Evolutionary conservation across 2,888 invertebrate genomes (phyloP).

Genomic region (Rhimphoctona megacephalus): DNA sequence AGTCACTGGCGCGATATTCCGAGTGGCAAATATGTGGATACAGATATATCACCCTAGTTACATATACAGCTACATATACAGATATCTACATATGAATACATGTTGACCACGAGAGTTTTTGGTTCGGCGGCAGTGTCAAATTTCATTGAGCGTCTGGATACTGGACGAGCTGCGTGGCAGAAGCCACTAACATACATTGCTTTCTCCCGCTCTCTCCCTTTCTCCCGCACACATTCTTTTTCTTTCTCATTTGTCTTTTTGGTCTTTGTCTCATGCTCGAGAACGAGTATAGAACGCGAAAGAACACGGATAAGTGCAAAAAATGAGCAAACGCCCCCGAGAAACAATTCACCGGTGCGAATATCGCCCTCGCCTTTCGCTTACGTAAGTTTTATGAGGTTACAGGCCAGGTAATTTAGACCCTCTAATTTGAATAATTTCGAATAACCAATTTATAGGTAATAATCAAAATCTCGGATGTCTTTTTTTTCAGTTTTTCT

Average conservation of each 20-base stretch:
- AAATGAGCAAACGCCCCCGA: constrained; percentile 59
- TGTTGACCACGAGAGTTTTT: constrained; percentile 77
- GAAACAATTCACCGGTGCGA: constrained; percentile 39
- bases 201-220: constrained; percentile 18
- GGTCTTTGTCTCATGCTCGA: constrained; percentile 27
- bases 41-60: constrained; percentile 19
- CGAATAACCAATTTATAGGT: background rate
- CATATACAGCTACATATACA: background rate
- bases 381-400: background rate
- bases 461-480: background rate
- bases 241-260: constrained; percentile 4
- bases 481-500: background rate
- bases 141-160: constrained; percentile 78
- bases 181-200: constrained; percentile 27
- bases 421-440: background rate
- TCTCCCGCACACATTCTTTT: background rate
- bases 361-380: constrained; percentile 19
- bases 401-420: background rate
- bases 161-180: constrained; percentile 54
- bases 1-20: constrained; percentile 39
- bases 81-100: constrained; percentile 71
- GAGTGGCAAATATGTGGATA: constrained; percentile 27
- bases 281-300: constrained; percentile 44
- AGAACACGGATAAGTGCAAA: constrained; percentile 53
- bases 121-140: constrained; percentile 79